Evolutionary conservation across 2,113 vertebrate genomes (phyloP), one percentile per base, ranked within the genome.

Genomic region (Aphelocoma coerulescens): DNA sequence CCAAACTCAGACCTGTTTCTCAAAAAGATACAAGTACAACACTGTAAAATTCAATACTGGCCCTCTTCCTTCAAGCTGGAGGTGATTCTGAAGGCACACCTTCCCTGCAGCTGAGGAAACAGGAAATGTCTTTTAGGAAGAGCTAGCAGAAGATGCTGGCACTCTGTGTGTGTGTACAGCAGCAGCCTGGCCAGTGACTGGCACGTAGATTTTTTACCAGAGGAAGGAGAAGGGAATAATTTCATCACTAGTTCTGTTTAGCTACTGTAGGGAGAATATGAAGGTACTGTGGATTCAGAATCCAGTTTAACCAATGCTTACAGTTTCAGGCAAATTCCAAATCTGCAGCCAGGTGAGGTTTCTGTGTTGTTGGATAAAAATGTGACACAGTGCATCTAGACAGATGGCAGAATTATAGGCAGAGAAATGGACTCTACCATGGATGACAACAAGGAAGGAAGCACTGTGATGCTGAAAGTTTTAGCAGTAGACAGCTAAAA

Each of bases 91-190:
- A 65, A 83, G 27, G 22, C 44, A 72, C 27, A 48, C 3, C 4
- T 73, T 75, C 16, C 17, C 20, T 3, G 0, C 13, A 9, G 27
- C 13, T 52, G 9, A 61, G 43, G n/a, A 69, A 80, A 77, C 0
- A 0, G 21, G 13, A 62, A 28, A 16, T 49, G 3, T 37, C 46
- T 49, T 77, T 66, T 41, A 41, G 63, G 37, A 89, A 57, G 55
- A 77, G 16, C 21, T 59, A 73, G 39, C 35, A n/a, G 28, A 61
- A 72, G 33, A 13, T 43, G 28, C 24, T 68, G 33, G 11, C 44
- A 41, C 43, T 14, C 4, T 55, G n/a, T 3, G 0, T 3, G 7
- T 9, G 11, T 12, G 22, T 28, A 24, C 30, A 35, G 30, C 4
- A 2, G 30, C 55, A 78, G 28, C 10, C 46, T 75, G 52, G 23